Evolutionary conservation across 2,113 vertebrate genomes (phyloP).

Genomic region (Campylomormyrus numenius): DNA sequence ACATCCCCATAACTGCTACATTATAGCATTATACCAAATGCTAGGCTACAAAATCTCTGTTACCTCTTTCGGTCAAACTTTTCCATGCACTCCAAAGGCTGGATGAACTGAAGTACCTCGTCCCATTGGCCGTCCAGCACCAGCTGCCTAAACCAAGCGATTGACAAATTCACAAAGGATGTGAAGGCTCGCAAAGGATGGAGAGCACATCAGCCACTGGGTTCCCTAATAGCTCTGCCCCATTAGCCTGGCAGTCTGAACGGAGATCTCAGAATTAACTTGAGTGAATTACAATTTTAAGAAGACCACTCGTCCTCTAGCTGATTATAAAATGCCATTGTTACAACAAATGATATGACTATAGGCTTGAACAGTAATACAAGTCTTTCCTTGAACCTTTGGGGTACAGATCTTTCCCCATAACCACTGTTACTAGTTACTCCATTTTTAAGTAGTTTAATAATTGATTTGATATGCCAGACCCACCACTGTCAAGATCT

Average conservation of each 20-base stretch:
- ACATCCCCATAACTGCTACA: neutral
- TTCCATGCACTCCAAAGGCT: conserved; percentile 92
- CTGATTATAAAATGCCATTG: neutral
- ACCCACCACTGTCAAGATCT: neutral
- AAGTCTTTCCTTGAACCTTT: neutral
- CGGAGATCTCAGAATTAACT: neutral
- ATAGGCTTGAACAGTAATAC: neutral
- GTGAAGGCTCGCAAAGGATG: neutral
- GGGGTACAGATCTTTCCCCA: neutral
- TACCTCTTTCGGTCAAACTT: conserved; percentile 97
- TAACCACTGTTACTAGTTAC: neutral
- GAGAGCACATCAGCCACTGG: neutral
- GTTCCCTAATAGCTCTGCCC: neutral
- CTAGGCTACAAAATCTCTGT: conserved; percentile 17
- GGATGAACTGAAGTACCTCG: conserved; percentile 97
- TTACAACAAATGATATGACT: neutral
- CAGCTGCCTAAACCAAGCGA: conserved; percentile 70
- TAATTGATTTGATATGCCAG: neutral
- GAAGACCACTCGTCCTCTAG: neutral
- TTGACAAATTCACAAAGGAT: neutral
- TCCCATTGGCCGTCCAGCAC: conserved; percentile 97
- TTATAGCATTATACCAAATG: neutral
- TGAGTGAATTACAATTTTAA: neutral
- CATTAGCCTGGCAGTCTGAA: neutral
- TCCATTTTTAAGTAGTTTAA: neutral